Evolutionary conservation across 2,797 vertebrate genomes (phyloP).

Genomic region (Sciurus vulgaris): DNA sequence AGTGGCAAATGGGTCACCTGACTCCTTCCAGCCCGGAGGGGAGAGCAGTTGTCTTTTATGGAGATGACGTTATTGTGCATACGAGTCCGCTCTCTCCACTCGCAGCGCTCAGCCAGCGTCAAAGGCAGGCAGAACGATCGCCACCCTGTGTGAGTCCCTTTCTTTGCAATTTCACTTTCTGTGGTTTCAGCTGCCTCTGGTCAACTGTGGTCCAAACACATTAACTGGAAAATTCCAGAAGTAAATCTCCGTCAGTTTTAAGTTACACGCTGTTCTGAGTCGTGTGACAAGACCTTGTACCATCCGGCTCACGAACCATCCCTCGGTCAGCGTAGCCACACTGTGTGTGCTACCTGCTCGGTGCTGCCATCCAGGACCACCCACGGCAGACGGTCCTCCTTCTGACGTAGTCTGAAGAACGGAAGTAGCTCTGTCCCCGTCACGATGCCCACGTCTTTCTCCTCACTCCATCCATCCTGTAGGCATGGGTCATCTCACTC

Average conservation of each 20-base stretch:
- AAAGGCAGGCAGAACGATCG: not conserved
- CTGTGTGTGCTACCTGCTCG: not conserved
- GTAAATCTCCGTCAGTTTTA: not conserved
- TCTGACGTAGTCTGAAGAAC: not conserved
- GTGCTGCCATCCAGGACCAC: too few species aligned
- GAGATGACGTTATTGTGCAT: not conserved
- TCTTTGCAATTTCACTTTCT: not conserved
- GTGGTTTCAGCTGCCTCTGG: not conserved
- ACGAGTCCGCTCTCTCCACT: not conserved
- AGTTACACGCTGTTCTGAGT: not conserved
- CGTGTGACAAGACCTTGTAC: too few species aligned
- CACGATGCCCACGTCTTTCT: too few species aligned
- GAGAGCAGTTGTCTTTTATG: not conserved
- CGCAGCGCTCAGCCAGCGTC: not conserved
- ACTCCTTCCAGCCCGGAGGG: not conserved
- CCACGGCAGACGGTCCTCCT: too few species aligned
- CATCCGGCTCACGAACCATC: not conserved
- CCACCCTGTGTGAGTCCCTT: too few species aligned
- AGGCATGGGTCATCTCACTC: too few species aligned
- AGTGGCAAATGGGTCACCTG: not conserved
- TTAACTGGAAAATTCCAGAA: not conserved
- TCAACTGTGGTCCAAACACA: too few species aligned
- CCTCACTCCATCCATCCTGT: too few species aligned
- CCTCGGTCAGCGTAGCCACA: not conserved
- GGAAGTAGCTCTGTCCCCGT: not conserved